Evolutionary conservation across 2,888 invertebrate genomes (phyloP).

Genomic region (Dascillus cervinus): DNA sequence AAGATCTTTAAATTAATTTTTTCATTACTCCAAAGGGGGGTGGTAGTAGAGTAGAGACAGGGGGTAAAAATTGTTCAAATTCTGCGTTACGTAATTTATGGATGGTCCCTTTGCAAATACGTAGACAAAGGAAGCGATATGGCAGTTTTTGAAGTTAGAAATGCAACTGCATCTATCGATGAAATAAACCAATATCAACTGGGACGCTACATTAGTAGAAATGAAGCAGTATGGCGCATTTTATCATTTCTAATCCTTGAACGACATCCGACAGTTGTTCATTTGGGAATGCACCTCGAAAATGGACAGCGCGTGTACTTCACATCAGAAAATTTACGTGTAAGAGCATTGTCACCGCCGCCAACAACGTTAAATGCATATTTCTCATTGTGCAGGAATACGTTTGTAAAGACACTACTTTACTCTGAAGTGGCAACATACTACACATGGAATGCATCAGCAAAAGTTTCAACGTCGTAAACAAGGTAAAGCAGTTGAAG

Average conservation of each 20-base stretch:
- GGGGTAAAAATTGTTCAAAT: too few relatives aligned
- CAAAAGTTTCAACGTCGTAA: conserved; percentile 12
- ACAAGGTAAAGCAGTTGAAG: conserved; percentile 7
- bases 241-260: conserved; percentile 15
- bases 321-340: conserved; percentile 5
- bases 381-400: conserved; percentile 9
- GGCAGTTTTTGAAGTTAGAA: too few relatives aligned
- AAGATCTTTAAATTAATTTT: too few relatives aligned
- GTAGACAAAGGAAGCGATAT: too few relatives aligned
- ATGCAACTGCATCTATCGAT: too few relatives aligned
- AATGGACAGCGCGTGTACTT: conserved; percentile 15
- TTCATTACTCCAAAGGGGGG: too few relatives aligned
- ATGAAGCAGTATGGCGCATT: conserved; percentile 22
- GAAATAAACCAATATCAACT: conserved; percentile 23
- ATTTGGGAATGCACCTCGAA: conserved; percentile 8
- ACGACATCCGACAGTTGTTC: conserved; percentile 5
- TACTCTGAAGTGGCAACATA: conserved; percentile 11
- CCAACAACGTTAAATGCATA: conserved; percentile 10
- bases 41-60: too few relatives aligned
- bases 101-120: too few relatives aligned
- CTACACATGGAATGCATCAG: conserved; percentile 11
- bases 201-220: conserved; percentile 24
- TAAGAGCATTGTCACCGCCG: conserved; percentile 7
- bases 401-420: conserved; percentile 14
- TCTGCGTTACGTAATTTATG: too few relatives aligned